Evolutionary conservation across 2,888 invertebrate genomes (phyloP).

Genomic region (Hartigia nigra): DNA sequence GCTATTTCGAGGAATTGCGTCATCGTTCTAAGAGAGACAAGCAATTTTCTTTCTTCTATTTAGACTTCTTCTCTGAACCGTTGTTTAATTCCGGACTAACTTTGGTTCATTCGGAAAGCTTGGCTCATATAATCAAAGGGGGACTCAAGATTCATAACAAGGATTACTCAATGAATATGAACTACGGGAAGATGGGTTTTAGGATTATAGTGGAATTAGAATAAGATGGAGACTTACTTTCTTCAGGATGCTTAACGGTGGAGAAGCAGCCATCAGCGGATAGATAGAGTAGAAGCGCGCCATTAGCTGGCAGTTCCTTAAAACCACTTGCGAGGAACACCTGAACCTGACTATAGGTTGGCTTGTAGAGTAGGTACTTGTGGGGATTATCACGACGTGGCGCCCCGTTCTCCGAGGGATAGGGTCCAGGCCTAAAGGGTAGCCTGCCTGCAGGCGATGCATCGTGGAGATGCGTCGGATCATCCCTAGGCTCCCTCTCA

Average conservation of each 20-base stretch:
- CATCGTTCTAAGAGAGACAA: background rate
- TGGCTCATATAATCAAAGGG: background rate
- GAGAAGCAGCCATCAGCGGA: constrained; percentile 93
- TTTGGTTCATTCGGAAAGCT: background rate
- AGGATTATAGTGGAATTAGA: background rate
- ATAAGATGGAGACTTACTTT: constrained; percentile 74
- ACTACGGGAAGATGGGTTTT: background rate
- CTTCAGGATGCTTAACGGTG: constrained; percentile 86
- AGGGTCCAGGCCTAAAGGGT: constrained; percentile 70
- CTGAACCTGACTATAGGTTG: constrained; percentile 91
- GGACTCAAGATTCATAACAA: background rate
- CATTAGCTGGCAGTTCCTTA: constrained; percentile 92
- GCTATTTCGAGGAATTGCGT: constrained; percentile 1
- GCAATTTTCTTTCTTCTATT: background rate
- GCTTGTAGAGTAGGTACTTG: constrained; percentile 96
- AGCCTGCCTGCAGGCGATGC: constrained; percentile 77
- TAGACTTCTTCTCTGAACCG: background rate
- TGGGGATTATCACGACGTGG: constrained; percentile 90
- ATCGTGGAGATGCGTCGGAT: constrained; percentile 79
- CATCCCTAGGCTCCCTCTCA: constrained; percentile 91
- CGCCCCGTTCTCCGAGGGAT: constrained; percentile 79
- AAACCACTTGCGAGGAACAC: constrained; percentile 93
- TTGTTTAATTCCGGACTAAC: background rate
- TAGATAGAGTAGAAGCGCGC: constrained; percentile 90
- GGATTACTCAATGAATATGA: background rate